These are phyloP conservation scores for Huso huso DNA, from an alignment of 2,797 vertebrate genomes.

Conservation along the genomic window DNA sequence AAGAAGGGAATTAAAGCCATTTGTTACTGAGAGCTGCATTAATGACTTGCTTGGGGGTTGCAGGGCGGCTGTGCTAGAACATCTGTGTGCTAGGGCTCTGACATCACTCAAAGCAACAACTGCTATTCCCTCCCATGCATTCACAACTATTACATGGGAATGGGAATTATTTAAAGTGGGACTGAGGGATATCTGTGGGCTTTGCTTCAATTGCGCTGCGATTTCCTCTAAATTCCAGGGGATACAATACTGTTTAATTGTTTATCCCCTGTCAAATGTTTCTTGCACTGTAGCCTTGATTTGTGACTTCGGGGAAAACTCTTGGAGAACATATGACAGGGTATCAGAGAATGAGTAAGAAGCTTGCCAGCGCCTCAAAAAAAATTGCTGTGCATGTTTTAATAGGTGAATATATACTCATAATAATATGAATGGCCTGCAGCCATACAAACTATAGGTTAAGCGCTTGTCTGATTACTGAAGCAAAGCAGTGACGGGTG, in stretches of 20 bases:
- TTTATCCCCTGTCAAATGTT: not conserved
- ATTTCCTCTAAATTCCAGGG: conserved; percentile 4
- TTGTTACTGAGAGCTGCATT: conserved; percentile 11
- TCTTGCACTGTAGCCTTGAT: not conserved
- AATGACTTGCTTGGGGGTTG: not conserved
- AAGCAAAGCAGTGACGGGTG: too few species aligned
- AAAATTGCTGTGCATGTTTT: too few species aligned
- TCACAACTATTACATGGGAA: conserved; percentile 2
- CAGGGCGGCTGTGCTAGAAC: not conserved
- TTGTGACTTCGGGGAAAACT: too few species aligned
- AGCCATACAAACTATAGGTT: too few species aligned
- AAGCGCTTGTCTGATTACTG: too few species aligned
- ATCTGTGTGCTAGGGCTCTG: not conserved
- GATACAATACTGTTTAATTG: not conserved
- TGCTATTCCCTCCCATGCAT: conserved; percentile 1
- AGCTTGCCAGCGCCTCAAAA: too few species aligned
- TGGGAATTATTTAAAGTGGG: conserved; percentile 4
- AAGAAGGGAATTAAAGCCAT: conserved; percentile 10
- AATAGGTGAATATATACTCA: too few species aligned
- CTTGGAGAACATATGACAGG: conserved; percentile 10
- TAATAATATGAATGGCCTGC: too few species aligned
- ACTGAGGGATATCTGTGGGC: not conserved
- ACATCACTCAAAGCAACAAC: not conserved
- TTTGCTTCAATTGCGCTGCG: conserved; percentile 3
- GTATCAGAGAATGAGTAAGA: not conserved